Conservation (phyloP, 2,888 invertebrate species). For the Cephalotes varians region DNA sequence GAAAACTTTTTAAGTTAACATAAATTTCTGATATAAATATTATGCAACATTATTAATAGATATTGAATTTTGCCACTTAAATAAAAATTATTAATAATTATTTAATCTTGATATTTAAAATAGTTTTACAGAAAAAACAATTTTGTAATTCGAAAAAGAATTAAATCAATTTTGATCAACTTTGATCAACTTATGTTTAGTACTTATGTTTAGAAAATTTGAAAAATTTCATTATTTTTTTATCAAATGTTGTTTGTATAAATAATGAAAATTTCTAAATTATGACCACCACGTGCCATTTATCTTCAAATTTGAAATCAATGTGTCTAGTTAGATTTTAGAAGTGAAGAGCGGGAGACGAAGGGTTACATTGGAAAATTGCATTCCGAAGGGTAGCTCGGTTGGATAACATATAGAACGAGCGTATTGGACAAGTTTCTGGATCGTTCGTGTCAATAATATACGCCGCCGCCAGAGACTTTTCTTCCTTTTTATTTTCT, state of each 20-base stretch:
- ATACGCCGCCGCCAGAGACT: not conserved
- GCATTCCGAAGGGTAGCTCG: constrained; percentile 52
- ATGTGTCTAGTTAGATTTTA: constrained; percentile 20
- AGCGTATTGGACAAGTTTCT: constrained; percentile 25
- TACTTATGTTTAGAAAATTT: too few relatives aligned
- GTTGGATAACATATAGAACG: constrained; percentile 16
- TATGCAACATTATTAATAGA: not conserved
- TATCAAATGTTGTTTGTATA: not conserved
- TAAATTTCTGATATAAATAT: not conserved
- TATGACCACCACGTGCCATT: not conserved
- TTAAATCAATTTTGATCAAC: not conserved
- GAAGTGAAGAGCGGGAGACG: too few relatives aligned
- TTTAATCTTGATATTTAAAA: not conserved
- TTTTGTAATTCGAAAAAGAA: not conserved
- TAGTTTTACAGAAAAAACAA: not conserved
- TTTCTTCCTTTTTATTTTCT: constrained; percentile 37
- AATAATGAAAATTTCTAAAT: constrained; percentile 20
- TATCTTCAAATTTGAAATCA: constrained; percentile 28
- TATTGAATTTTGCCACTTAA: not conserved
- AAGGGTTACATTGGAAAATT: constrained; percentile 20
- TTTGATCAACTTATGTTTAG: not conserved
- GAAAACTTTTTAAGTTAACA: not conserved
- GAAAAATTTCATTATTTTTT: too few relatives aligned
- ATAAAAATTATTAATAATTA: not conserved
- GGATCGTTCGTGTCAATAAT: constrained; percentile 37